Evolutionary conservation across 2,797 vertebrate species (phyloP).

Genomic region (Chelmon rostratus): DNA sequence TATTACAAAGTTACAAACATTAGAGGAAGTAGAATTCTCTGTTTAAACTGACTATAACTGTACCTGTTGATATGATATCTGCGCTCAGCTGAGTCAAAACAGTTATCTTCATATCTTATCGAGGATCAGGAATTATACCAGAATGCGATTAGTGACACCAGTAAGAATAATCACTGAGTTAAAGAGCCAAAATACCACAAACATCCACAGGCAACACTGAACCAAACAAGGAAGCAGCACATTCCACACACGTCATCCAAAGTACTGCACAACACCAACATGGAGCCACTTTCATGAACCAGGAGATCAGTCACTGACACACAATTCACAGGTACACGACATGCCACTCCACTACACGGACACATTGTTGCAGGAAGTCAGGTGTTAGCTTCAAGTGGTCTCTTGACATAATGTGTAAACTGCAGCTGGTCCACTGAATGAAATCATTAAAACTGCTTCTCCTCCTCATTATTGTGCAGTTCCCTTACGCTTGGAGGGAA

Average conservation of each 20-base stretch:
- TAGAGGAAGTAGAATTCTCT: neutral
- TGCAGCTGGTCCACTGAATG: constrained; percentile 10
- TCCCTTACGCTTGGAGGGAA: constrained; percentile 16
- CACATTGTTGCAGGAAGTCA: constrained; percentile 34
- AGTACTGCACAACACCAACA: constrained; percentile 70
- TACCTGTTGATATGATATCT: neutral
- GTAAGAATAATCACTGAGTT: constrained; percentile 15
- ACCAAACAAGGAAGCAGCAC: constrained; percentile 62
- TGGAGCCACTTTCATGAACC: constrained; percentile 55
- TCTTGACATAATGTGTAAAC: constrained; percentile 1
- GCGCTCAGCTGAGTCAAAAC: constrained; percentile 16
- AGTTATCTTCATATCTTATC: neutral
- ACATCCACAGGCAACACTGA: constrained; percentile 76
- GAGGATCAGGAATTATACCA: constrained; percentile 8
- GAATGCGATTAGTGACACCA: constrained; percentile 25
- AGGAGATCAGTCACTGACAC: constrained; percentile 62
- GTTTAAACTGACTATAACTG: neutral
- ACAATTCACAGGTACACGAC: constrained; percentile 67
- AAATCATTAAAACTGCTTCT: constrained; percentile 26
- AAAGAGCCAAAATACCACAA: constrained; percentile 56
- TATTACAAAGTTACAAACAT: constrained; percentile 27
- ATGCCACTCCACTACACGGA: constrained; percentile 69
- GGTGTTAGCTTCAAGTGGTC: constrained; percentile 14
- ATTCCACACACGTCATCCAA: constrained; percentile 49
- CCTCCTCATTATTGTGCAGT: constrained; percentile 28